Base-by-base conservation (phyloP, 2,113 vertebrate genomes). In the Cyanoramphus novaezelandiae region DNA sequence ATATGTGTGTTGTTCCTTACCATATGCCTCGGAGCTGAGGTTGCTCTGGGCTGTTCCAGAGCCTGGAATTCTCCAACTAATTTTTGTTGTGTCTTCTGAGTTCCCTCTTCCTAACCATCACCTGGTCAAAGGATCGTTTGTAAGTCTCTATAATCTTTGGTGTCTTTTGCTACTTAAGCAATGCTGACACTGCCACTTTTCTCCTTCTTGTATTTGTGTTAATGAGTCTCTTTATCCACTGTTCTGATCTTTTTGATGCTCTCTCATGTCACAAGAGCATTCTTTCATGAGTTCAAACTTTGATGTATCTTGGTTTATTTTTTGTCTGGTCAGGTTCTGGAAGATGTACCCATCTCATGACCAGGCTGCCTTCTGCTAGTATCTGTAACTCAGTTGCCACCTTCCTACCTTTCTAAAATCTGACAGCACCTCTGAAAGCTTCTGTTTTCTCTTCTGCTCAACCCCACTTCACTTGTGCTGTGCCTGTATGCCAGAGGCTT, bases 51-150 rank as follows among this genome's bases (percentile, higher is more conserved):
- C 21, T 35, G 57, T 59, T 59, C 19, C 25, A 11, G 50, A 62
- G 17, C 53, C 29, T 2, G 3, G 39, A 83, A 75, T 83, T 88
- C 31, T 57, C 41, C 0, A 0, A 1, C 33, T 53, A 20, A 7
- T 57, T 65, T n/a, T 59, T 41, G 11, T 47, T 9, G 17, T 17
- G 11, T 44, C 8, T 52, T 68, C 35, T 0, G 0, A 49, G 13
- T 90, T 81, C 37, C 29, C 5, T 65, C 25, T 74, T 88, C 24
- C 31, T 47, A 50, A 8, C 17, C 24, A 17, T 86, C 2, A 2
- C 23, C 49, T 55, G 16, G 14, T 72, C 10, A 49, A 35, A 59
- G n/a, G 19, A 44, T 52, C 6, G 1, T 67, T 93, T 83, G 2
- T 59, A 67, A 28, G 11, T 53, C 37, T 77, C 16, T 2, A 1